A percentile compares a stretch with the other conserved stretches of the same genome.
These are phyloP conservation scores for Triops cancriformis DNA, from an alignment of 1,140 invertebrate genomes.

Conservation along the genomic window DNA sequence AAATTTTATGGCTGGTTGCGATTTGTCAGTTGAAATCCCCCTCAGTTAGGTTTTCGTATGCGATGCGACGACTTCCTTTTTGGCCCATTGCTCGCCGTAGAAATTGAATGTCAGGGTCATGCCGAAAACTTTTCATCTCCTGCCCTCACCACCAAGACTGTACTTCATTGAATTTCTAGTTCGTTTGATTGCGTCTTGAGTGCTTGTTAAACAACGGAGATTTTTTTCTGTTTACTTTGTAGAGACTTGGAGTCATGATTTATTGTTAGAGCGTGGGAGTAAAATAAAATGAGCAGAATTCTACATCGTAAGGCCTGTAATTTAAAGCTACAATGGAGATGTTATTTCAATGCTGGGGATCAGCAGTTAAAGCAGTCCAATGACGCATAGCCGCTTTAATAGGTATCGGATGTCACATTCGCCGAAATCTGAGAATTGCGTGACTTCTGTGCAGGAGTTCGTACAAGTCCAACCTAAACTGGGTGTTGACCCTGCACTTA, in stretches of 20 bases:
- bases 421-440: not conserved
- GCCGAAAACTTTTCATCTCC: not conserved
- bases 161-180: slow-evolving; percentile 1
- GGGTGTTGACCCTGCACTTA: not conserved
- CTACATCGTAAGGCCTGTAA: not conserved
- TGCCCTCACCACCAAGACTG: not conserved
- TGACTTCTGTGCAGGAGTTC: not conserved
- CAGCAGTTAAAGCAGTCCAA: not conserved
- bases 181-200: not conserved
- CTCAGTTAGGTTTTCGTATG: not conserved
- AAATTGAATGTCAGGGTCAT: not conserved
- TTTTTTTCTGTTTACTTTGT: not conserved
- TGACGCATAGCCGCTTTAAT: not conserved
- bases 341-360: not conserved
- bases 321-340: slow-evolving; percentile 6
- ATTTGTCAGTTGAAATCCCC: not conserved
- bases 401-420: not conserved
- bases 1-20: not conserved
- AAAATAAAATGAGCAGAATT: not conserved
- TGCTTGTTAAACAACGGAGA: not conserved
- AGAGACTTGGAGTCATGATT: not conserved
- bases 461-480: not conserved
- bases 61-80: slow-evolving; percentile 1
- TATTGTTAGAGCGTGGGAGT: not conserved
- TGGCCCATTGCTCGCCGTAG: not conserved